Conservation (phyloP, 2,797 vertebrate genomes). For the Simalia tracyae region DNA sequence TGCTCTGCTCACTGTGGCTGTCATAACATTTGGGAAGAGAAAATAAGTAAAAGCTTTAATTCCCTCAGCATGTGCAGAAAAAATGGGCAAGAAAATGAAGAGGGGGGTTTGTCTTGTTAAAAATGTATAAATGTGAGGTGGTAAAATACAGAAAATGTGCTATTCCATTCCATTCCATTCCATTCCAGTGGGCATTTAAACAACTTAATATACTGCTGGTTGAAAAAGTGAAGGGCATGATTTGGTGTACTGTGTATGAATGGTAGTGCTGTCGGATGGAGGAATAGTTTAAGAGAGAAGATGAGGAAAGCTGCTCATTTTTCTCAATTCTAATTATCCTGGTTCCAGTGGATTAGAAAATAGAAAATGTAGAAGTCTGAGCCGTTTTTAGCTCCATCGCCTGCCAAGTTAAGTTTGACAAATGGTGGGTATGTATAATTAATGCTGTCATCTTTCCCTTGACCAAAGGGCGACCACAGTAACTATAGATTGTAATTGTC, state of each 20-base stretch:
- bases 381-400: conserved; percentile 75
- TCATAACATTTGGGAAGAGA: background rate
- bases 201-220: conserved; percentile 41
- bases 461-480: conserved; percentile 78
- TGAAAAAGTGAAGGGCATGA: conserved; percentile 47
- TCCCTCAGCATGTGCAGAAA: conserved; percentile 14
- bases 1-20: background rate
- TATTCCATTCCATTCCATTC: conserved; percentile 35
- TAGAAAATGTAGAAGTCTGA: conserved; percentile 81
- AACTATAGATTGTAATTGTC: conserved; percentile 88
- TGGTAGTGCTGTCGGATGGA: conserved; percentile 39
- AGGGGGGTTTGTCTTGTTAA: conserved; percentile 24
- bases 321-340: conserved; percentile 79
- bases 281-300: conserved; percentile 44
- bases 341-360: conserved; percentile 81
- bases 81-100: conserved; percentile 35
- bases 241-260: conserved; percentile 35
- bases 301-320: conserved; percentile 67
- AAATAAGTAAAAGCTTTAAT: conserved; percentile 28
- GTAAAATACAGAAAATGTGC: conserved; percentile 27
- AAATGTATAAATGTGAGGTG: conserved; percentile 33
- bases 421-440: conserved; percentile 82
- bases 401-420: conserved; percentile 84
- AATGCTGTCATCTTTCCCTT: conserved; percentile 77
- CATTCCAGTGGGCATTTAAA: conserved; percentile 24